Evolutionary conservation across 2,888 invertebrate genomes (phyloP), one percentile per base, ranked within the genome.

Genomic region (Steinernema hermaphroditum): DNA sequence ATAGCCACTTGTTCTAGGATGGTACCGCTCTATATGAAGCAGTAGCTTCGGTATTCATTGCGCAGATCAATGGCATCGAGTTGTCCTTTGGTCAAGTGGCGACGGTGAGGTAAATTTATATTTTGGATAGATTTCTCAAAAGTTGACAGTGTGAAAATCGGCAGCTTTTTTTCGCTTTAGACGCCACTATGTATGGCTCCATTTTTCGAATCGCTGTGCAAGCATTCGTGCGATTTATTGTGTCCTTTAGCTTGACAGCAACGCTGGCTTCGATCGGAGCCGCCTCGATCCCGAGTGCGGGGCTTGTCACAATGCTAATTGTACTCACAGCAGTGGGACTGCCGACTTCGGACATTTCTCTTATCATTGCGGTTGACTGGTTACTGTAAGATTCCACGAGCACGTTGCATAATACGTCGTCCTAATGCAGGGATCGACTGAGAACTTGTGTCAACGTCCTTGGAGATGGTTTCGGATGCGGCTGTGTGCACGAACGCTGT

Each of bases 231-330:
- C n/a, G n/a, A n/a, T n/a, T n/a, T n/a, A n/a, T n/a, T n/a, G n/a
- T n/a, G n/a, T 57, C 8, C 75, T 81, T 76, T 87, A 95, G 95
- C 88, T 92, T 94, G 82, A 96, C 96, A 6, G 95, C 96, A 27
- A 97, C 96, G 0, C 92, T 95, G 72, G 96, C 96, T 0, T 95
- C 95, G 82, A 94, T 97, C 86, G 96, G 97, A 75, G 96, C 96
- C 22, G 96, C 96, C 12, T 95, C 96, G 68, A 94, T 97, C 32
- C 87, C 87, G 1, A 81, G 82, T 0, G 87, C 87, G 16, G 87
- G 86, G 12, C 73, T 86, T 19, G 84, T 86, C 12, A 86, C 86
- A 0, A 86, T 86, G 86, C 75, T 89, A 57, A 88, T 89, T 54
- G 89, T 89, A 24, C 81, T 89, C 74, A 87, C 88, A 6, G 88